phyloP scores from a whole-genome alignment of 2,113 vertebrate species.

The Ploceus nigricollis region DNA sequence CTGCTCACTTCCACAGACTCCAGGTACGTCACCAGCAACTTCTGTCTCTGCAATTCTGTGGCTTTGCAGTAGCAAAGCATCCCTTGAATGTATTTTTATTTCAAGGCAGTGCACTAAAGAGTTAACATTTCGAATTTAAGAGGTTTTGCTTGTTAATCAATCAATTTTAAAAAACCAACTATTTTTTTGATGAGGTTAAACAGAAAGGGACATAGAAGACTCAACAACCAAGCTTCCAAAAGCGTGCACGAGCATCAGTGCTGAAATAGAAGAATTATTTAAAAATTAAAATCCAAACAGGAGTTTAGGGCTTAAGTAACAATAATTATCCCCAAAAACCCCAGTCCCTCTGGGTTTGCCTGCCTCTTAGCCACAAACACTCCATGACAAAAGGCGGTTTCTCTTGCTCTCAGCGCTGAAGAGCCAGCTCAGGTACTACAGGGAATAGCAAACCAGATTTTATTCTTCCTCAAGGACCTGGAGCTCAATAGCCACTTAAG shows the following conservation, averaged over 20 bases:
- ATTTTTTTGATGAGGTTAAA: not conserved
- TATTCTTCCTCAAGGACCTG: conserved; percentile 40
- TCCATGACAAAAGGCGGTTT: conserved; percentile 1
- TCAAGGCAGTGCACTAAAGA: not conserved
- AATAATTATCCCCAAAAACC: not conserved
- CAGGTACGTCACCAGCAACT: not conserved
- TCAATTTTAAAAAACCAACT: not conserved
- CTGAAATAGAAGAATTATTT: not conserved
- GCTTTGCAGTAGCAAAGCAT: not conserved
- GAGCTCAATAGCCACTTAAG: conserved; percentile 36
- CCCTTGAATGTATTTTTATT: not conserved
- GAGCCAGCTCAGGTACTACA: not conserved
- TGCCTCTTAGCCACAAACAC: conserved; percentile 6
- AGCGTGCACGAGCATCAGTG: fast-evolving
- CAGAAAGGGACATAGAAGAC: not conserved
- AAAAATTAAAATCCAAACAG: not conserved
- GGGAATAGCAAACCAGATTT: conserved; percentile 44
- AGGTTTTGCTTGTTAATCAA: not conserved
- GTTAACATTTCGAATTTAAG: not conserved
- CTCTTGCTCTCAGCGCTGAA: conserved; percentile 11
- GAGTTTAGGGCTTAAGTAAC: not conserved
- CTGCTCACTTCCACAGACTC: not conserved
- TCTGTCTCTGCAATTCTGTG: not conserved
- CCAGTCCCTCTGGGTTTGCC: not conserved
- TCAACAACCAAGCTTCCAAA: not conserved